Percentiles rank a stretch among this genome's conserved stretches.
phyloP scores from a whole-genome alignment of 2,888 invertebrate genomes.

The Xylota segnis region DNA sequence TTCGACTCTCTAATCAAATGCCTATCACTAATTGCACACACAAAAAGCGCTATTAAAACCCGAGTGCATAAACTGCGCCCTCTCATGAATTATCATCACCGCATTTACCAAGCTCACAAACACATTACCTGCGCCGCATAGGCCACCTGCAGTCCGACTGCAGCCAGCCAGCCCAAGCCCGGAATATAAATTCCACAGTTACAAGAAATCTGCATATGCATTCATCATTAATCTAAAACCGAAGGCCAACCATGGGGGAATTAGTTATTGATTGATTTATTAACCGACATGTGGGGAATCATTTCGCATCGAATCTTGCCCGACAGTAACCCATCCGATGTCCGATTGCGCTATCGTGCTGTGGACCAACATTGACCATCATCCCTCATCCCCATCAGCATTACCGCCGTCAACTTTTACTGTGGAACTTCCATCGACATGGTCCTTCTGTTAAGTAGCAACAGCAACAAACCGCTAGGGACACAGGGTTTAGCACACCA shows the following conservation, averaged over 20 bases:
- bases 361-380: background rate
- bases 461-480: slow-evolving; percentile 64
- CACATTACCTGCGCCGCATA: slow-evolving; percentile 45
- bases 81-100: slow-evolving; percentile 67
- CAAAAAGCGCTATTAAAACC: slow-evolving; percentile 49
- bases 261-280: slow-evolving; percentile 79
- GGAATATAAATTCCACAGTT: slow-evolving; percentile 59
- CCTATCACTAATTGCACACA: slow-evolving; percentile 50
- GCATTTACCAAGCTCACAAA: slow-evolving; percentile 27
- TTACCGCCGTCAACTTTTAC: slow-evolving; percentile 3
- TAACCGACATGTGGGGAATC: slow-evolving; percentile 76
- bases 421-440: slow-evolving; percentile 2
- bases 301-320: slow-evolving; percentile 56
- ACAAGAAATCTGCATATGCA: slow-evolving; percentile 75
- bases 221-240: slow-evolving; percentile 78
- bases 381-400: slow-evolving; percentile 6
- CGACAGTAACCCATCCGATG: slow-evolving; percentile 6
- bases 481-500: slow-evolving; percentile 42
- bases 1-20: slow-evolving; percentile 45
- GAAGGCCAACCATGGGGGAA: slow-evolving; percentile 77
- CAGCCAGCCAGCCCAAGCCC: slow-evolving; percentile 16
- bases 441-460: slow-evolving; percentile 64
- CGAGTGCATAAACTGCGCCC: slow-evolving; percentile 25
- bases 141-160: slow-evolving; percentile 42
- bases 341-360: background rate